These are phyloP conservation scores for Polyploca ridens DNA, from an alignment of 2,888 invertebrate genomes.

Conservation along the genomic window DNA sequence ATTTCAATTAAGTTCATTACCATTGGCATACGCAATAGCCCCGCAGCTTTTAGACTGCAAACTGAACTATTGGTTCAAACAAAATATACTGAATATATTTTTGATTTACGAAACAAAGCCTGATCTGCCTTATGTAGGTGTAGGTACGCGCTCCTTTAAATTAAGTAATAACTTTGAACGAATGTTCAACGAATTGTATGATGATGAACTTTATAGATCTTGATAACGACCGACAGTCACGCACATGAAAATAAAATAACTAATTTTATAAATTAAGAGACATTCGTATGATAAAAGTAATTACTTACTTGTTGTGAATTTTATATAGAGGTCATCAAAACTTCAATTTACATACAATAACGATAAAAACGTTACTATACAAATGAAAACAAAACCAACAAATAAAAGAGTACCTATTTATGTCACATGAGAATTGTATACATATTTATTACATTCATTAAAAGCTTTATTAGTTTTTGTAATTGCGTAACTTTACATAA, in stretches of 20 bases:
- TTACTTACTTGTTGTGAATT: background rate
- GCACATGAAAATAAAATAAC: background rate
- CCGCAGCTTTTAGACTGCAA: no score
- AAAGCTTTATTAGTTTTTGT: no score
- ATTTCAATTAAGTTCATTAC: no score
- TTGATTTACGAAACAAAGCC: background rate
- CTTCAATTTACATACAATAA: background rate
- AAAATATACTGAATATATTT: background rate
- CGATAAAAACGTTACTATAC: background rate
- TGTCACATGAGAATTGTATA: no score
- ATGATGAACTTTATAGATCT: background rate
- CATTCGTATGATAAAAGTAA: background rate
- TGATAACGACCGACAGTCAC: background rate
- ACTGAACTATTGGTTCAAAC: no score
- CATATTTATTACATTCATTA: background rate
- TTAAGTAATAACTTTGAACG: background rate
- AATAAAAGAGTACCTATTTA: no score
- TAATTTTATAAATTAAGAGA: slow-evolving; percentile 3
- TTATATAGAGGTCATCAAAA: background rate
- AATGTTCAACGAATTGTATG: background rate
- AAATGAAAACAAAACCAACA: background rate
- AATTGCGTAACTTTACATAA: no score
- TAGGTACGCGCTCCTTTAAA: background rate
- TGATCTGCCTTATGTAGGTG: background rate
- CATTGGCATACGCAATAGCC: no score